These are phyloP conservation scores for Petromus typicus DNA, from an alignment of 2,113 vertebrate species.

Conservation along the genomic window DNA sequence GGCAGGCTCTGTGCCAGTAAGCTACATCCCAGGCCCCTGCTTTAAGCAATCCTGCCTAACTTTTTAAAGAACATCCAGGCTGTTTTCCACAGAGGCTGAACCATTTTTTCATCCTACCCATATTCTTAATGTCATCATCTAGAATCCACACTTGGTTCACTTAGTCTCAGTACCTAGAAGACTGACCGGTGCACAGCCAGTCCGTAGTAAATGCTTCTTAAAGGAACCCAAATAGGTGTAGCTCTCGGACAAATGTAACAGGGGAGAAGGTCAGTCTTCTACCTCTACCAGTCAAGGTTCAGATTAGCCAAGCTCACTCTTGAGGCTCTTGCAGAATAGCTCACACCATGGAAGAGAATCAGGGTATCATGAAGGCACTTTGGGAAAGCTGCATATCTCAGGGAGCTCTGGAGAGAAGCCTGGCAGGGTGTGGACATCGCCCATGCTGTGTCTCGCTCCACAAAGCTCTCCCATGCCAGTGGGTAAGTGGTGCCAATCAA, in stretches of 20 bases:
- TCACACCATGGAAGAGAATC: background rate
- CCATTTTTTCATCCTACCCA: background rate
- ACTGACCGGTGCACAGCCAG: background rate
- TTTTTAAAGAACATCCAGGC: background rate
- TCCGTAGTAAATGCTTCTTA: background rate
- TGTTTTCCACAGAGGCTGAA: background rate
- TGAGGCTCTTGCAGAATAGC: background rate
- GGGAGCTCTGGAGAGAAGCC: background rate
- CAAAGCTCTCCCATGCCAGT: background rate
- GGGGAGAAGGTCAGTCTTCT: background rate
- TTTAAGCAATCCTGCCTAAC: background rate
- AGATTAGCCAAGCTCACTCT: background rate
- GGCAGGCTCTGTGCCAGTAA: too few species aligned
- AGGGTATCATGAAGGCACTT: background rate
- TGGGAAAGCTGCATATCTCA: background rate
- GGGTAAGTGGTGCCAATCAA: background rate
- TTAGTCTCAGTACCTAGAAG: background rate
- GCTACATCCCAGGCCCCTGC: too few species aligned
- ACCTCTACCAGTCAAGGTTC: background rate
- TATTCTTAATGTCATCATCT: background rate
- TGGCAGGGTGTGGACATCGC: background rate
- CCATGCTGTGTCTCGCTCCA: rapidly evolving
- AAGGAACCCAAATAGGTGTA: background rate
- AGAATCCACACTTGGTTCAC: background rate
- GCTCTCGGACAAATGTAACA: rapidly evolving